These are phyloP conservation scores for Notamacropus eugenii DNA, from an alignment of 2,797 vertebrate genomes.

Conservation along the genomic window DNA sequence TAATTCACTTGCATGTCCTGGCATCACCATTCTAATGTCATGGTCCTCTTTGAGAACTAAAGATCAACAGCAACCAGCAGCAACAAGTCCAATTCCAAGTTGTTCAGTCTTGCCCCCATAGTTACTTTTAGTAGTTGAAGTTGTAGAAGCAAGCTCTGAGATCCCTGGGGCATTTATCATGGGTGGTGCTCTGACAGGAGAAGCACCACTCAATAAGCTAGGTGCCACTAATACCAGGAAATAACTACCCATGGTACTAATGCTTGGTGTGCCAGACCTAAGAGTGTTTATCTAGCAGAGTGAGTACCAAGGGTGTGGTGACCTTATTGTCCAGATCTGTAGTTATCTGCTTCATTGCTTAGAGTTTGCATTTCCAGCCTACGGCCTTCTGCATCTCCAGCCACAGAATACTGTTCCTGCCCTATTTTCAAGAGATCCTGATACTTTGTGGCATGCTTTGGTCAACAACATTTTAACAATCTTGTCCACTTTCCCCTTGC, in stretches of 20 bases:
- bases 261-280: conserved; percentile 76
- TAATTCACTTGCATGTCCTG: too few species aligned
- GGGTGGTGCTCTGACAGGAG: conserved; percentile 65
- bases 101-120: conserved; percentile 77
- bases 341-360: conserved; percentile 79
- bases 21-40: too few species aligned
- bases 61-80: too few species aligned
- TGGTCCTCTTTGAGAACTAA: too few species aligned
- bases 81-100: conserved; percentile 66
- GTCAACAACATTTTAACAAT: conserved; percentile 87
- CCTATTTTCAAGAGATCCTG: conserved; percentile 86
- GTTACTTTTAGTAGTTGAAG: conserved; percentile 76
- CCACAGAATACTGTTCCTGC: conserved; percentile 83
- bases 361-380: conserved; percentile 76
- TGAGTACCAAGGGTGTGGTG: conserved; percentile 75
- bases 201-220: conserved; percentile 70
- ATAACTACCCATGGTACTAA: conserved; percentile 35
- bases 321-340: conserved; percentile 81
- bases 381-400: conserved; percentile 84
- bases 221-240: conserved; percentile 77
- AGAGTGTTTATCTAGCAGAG: conserved; percentile 77
- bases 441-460: conserved; percentile 86
- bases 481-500: conserved; percentile 91
- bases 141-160: conserved; percentile 74
- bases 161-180: conserved; percentile 68